Evolutionary conservation across 2,888 invertebrate species (phyloP).

Genomic region (Bembecia ichneumoniformis): DNA sequence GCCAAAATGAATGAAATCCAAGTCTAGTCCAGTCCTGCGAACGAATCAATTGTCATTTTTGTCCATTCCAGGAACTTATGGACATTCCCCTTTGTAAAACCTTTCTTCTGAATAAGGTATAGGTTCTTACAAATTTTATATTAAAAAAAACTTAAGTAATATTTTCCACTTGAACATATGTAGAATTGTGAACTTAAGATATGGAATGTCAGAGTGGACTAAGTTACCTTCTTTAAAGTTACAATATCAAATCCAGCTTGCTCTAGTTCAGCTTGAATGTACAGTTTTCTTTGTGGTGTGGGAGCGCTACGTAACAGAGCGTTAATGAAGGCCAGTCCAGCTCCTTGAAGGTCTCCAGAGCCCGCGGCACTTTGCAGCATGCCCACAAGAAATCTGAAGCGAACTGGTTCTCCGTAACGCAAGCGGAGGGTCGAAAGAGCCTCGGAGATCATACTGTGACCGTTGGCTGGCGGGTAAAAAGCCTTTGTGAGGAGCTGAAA

Average conservation of each 20-base stretch:
- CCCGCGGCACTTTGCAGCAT: constrained; percentile 87
- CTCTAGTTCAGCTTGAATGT: constrained; percentile 87
- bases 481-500: constrained; percentile 86
- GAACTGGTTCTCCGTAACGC: constrained; percentile 91
- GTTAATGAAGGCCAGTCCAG: constrained; percentile 88
- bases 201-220: no score
- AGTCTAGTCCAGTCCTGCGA: no score
- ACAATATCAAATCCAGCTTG: constrained; percentile 84
- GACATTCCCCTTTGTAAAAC: no score
- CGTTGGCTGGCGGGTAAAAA: constrained; percentile 80
- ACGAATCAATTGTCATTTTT: no score
- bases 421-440: constrained; percentile 90
- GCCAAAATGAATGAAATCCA: no score
- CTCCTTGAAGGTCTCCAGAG: constrained; percentile 80
- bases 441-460: constrained; percentile 90
- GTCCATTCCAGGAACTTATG: no score
- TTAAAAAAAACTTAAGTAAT: no score
- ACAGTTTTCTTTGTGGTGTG: constrained; percentile 81
- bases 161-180: no score
- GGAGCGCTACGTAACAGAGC: constrained; percentile 84
- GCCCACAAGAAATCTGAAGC: constrained; percentile 91
- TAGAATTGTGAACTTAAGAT: no score
- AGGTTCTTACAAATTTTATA: no score
- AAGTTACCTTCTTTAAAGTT: constrained; percentile 69
- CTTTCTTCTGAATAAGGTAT: no score